These are phyloP conservation scores for Phyllopteryx taeniolatus DNA, from an alignment of 2,113 vertebrate species.

Conservation along the genomic window DNA sequence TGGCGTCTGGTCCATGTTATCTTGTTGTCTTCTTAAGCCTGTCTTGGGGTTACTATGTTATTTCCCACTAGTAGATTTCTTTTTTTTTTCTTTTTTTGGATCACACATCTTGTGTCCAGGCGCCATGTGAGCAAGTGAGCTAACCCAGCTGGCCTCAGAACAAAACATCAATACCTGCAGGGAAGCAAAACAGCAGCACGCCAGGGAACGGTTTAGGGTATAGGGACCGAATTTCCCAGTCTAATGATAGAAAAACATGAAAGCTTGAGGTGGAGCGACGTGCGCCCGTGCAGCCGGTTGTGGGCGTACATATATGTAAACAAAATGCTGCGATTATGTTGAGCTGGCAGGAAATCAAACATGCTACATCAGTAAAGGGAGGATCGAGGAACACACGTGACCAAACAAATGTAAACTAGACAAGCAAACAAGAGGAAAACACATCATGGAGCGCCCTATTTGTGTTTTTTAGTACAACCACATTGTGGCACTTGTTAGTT, in stretches of 20 bases:
- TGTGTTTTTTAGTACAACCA: not conserved
- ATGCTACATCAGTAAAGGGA: constrained; percentile 38
- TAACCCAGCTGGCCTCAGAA: constrained; percentile 29
- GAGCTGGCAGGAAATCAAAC: constrained; percentile 53
- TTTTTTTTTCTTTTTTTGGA: constrained; percentile 25
- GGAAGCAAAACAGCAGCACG: constrained; percentile 6
- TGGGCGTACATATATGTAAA: constrained; percentile 23
- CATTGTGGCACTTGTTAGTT: not conserved
- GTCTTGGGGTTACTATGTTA: constrained; percentile 30
- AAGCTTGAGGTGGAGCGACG: constrained; percentile 11
- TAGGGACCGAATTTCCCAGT: constrained; percentile 14
- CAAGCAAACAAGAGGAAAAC: not conserved
- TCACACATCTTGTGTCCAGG: constrained; percentile 62
- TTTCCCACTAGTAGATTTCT: constrained; percentile 67
- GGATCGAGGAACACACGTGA: constrained; percentile 20
- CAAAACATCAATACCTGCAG: constrained; percentile 21
- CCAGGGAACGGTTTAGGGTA: not conserved
- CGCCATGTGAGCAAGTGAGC: constrained; percentile 20
- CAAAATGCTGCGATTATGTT: constrained; percentile 46
- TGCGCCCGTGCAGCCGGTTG: constrained; percentile 25
- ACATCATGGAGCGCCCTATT: not conserved
- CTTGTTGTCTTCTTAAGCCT: constrained; percentile 31
- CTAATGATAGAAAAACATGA: constrained; percentile 30
- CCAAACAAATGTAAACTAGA: constrained; percentile 2
- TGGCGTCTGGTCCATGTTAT: constrained; percentile 71